Evolutionary conservation across 2,797 vertebrate genomes (phyloP), one percentile per base, ranked within the genome.

Genomic region (Choloepus didactylus): DNA sequence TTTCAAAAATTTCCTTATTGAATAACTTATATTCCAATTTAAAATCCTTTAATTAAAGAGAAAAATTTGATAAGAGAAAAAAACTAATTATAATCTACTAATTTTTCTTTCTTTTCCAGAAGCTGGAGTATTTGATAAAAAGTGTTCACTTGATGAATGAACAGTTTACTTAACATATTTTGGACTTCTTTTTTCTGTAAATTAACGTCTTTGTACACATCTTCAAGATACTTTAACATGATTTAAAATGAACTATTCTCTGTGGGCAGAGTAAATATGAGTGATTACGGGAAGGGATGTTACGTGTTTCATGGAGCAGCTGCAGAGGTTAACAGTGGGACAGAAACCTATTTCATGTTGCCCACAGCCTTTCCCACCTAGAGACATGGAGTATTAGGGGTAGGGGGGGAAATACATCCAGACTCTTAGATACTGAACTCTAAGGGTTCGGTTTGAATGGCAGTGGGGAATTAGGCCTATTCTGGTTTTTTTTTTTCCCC

Each of bases 181-280:
- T 38, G 38, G 12, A 59, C 1, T 44, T 92, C n/a, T 66, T 77
- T 41, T 18, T 51, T 31, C 35, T 75, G 5, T 60, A 31, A 72
- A 29, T 77, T 86, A 73, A 93, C 41, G 69, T 91, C 31, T 93
- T 93, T 85, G 25, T 96, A 11, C 59, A 27, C 85, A 9, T 87
- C 59, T 79, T 89, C n/a, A 87, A 46, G 85, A 82, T 91, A 51
- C 15, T 80, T 90, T 54, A 56, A 56, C 31, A 90, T 80, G 82
- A 91, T 66, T 89, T 75, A 86, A 95, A 76, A 91, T 67, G 27
- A 91, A 5, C 25, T 87, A 41, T 51, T 77, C 19, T 90, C 35
- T 70, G 35, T 73, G 31, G 49, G 21, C 77, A 91, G 54, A 73
- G 35, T 81, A 73, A 75, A 70, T 72, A 10, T 6, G 16, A 69